Percentiles rank a stretch among this genome's conserved stretches.
Evolutionary conservation across 2,113 vertebrate species (phyloP).

Genomic region (Xiphophorus hellerii): DNA sequence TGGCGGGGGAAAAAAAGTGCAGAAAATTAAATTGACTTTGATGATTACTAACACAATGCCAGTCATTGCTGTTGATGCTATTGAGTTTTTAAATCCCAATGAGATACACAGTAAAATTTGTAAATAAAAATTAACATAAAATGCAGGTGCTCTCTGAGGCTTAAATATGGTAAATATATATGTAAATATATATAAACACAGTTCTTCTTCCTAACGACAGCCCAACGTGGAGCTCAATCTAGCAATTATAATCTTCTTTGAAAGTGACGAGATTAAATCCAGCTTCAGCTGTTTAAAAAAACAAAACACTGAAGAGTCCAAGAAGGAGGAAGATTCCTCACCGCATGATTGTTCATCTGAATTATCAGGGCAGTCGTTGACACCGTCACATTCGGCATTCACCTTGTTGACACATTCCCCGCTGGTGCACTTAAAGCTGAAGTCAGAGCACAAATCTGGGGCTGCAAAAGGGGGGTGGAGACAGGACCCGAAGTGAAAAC

Average conservation of each 20-base stretch:
- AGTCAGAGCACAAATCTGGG: slow-evolving; percentile 69
- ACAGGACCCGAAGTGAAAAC: slow-evolving; percentile 48
- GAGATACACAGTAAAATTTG: slow-evolving; percentile 40
- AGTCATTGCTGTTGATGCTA: slow-evolving; percentile 30
- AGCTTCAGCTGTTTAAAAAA: slow-evolving; percentile 32
- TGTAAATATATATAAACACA: slow-evolving; percentile 61
- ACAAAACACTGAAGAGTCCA: not conserved
- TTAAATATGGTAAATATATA: slow-evolving; percentile 44
- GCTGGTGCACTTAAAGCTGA: slow-evolving; percentile 75
- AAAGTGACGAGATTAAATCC: slow-evolving; percentile 53
- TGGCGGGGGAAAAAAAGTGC: slow-evolving; percentile 4
- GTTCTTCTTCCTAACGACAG: slow-evolving; percentile 52
- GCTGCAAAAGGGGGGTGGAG: slow-evolving; percentile 47
- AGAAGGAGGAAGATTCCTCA: slow-evolving; percentile 52
- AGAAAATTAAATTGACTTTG: slow-evolving; percentile 21
- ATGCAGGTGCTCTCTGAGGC: slow-evolving; percentile 52
- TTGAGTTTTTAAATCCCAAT: slow-evolving; percentile 48
- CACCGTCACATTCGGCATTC: slow-evolving; percentile 81
- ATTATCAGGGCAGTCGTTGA: slow-evolving; percentile 75
- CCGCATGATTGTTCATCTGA: slow-evolving; percentile 78
- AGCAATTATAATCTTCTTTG: slow-evolving; percentile 53
- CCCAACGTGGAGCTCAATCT: slow-evolving; percentile 23
- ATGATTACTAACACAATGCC: slow-evolving; percentile 28
- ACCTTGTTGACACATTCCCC: slow-evolving; percentile 79
- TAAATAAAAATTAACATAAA: not conserved